Evolutionary conservation across 2,888 invertebrate species (phyloP), one percentile per base, ranked within the genome.

Genomic region (Ptilodon capucinus): DNA sequence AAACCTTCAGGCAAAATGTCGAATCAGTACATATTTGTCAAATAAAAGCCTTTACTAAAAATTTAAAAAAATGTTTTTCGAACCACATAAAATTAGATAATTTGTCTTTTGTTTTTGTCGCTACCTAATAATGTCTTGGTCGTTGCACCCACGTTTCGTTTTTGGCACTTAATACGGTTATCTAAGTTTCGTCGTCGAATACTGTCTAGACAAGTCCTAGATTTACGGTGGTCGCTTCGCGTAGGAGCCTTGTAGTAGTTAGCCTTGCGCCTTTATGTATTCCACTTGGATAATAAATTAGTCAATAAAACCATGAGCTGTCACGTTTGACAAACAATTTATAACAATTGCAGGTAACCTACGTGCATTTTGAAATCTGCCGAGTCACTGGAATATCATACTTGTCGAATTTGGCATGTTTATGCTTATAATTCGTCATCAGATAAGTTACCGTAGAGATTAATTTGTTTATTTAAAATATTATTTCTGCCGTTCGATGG

Each of bases 181-280:
- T 68, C 62, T 64, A 51, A 65, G 57, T 65, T 57, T 55, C 51
- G 59, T 61, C 46, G 60, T 60, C 51, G 57, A 46, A 51, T 57
- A 49, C 55, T 66, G 74, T 70, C 73, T 76, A 72, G 75, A 67
- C 74, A 56, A 68, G 65, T 60, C 74, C 77, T 81, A 83, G 85
- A 86, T 87, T 87, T 86, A 86, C 78, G 79, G 80, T 78, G 79
- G 76, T 72, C 68, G 72, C 71, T 68, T 64, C 67, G 87, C 83
- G 89, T 89, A 81, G 90, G 89, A 85, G 88, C 80, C 32, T n/a
- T n/a, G n/a, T n/a, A n/a, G n/a, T n/a, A n/a, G 88, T 79, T 86
- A 67, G 78, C 88, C 88, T 90, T 86, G 88, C 75, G 73, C 71
- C 66, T 64, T 55, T 61, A 64, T 63, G 60, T 70, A 72, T 67